phyloP scores from a whole-genome alignment of 2,113 vertebrate genomes.

The Helogale parvula region DNA sequence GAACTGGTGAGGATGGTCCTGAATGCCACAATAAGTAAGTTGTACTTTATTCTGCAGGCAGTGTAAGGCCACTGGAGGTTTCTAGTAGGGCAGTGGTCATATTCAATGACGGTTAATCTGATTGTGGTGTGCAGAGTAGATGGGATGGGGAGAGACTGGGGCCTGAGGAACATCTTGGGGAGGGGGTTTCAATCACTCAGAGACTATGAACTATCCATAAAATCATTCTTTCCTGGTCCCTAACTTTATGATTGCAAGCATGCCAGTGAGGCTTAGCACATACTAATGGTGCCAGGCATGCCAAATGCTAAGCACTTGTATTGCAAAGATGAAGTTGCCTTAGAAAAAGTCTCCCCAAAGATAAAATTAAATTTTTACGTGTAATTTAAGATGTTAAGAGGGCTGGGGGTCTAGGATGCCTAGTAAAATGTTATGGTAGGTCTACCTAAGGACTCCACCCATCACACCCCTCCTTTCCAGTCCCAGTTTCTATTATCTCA shows the following conservation, averaged over 20 bases:
- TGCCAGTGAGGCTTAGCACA: background rate
- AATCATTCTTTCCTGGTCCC: background rate
- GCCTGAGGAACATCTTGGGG: background rate
- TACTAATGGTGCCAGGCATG: background rate
- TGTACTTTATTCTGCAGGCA: background rate
- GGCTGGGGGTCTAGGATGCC: background rate
- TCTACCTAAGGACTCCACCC: background rate
- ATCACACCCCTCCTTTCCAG: background rate
- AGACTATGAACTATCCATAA: background rate
- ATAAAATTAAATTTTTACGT: background rate
- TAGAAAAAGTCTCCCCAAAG: background rate
- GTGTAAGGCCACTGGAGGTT: background rate
- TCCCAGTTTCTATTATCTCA: background rate
- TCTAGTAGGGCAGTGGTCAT: background rate
- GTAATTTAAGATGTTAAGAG: background rate
- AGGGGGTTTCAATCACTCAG: background rate
- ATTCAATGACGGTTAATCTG: background rate
- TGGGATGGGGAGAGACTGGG: background rate
- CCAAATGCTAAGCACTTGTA: background rate
- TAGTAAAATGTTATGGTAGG: background rate
- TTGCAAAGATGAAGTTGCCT: background rate
- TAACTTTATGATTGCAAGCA: background rate
- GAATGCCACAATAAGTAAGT: background rate
- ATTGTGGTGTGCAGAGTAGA: background rate
- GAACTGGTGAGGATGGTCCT: background rate